phyloP scores from a whole-genome alignment of 2,888 invertebrate species.

The Cyclophora albipunctata region DNA sequence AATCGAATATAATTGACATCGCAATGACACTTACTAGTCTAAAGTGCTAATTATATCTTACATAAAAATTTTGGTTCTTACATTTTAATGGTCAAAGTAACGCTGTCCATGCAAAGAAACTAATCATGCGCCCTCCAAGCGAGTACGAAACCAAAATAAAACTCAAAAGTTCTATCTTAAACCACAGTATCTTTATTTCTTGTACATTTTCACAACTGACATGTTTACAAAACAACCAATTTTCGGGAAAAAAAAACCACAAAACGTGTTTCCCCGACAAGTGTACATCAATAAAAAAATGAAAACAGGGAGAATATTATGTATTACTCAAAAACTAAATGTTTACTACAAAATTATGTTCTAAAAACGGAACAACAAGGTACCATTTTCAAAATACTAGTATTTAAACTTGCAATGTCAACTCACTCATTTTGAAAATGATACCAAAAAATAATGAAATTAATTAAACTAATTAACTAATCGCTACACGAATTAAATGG shows the following conservation, averaged over 20 bases:
- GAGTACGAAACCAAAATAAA: conserved; percentile 45
- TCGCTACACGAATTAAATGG: conserved; percentile 37
- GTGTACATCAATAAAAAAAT: conserved; percentile 13
- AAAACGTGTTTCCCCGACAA: too few species aligned
- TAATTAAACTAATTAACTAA: conserved; percentile 52
- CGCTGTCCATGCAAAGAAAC: conserved; percentile 27
- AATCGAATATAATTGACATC: conserved; percentile 75
- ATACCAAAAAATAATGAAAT: conserved; percentile 38
- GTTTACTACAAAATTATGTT: conserved; percentile 28
- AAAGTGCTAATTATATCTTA: conserved; percentile 67
- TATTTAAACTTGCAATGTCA: too few species aligned
- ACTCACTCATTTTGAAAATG: conserved; percentile 42
- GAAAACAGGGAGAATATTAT: conserved; percentile 26
- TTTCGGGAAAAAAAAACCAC: conserved; percentile 14
- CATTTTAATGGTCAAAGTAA: conserved; percentile 36
- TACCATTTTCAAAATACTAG: conserved; percentile 41
- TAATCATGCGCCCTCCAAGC: not conserved
- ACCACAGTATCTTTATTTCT: conserved; percentile 63
- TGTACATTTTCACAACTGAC: conserved; percentile 67
- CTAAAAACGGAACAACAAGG: conserved; percentile 23
- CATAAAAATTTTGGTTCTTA: conserved; percentile 58
- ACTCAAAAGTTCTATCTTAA: conserved; percentile 57
- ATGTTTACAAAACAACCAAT: conserved; percentile 52
- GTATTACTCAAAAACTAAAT: conserved; percentile 40
- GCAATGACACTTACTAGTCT: conserved; percentile 72